Conservation (phyloP, 2,113 vertebrate genomes). For the Apus apus region DNA sequence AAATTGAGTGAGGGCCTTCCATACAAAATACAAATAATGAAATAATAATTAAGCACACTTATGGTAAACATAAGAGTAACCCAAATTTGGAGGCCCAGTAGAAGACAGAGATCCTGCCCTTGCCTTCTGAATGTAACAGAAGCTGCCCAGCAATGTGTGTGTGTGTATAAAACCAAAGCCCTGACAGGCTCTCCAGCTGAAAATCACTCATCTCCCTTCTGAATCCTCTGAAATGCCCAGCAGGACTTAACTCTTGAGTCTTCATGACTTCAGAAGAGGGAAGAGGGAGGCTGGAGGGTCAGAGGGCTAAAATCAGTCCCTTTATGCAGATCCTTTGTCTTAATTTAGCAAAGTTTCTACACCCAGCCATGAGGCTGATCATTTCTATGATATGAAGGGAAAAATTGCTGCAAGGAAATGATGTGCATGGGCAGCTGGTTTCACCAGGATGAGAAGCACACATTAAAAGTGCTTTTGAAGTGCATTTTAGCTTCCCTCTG, state of each 20-base stretch:
- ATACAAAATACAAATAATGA: neutral
- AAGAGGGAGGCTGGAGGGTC: neutral
- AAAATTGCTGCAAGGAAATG: conserved; percentile 22
- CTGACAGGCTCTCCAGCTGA: neutral
- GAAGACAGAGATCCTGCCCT: neutral
- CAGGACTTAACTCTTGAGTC: neutral
- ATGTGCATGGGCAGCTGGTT: conserved; percentile 56
- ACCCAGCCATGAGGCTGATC: neutral
- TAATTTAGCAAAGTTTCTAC: conserved; percentile 30
- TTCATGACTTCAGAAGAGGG: neutral
- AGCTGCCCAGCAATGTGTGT: neutral
- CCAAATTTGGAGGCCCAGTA: neutral
- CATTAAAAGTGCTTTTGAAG: conserved; percentile 56
- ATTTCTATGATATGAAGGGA: conserved; percentile 22
- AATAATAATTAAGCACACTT: neutral
- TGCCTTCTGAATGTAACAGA: neutral
- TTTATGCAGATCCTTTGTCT: neutral
- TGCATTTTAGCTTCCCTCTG: conserved; percentile 22
- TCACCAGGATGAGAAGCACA: conserved; percentile 38
- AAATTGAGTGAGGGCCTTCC: neutral
- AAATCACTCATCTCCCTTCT: neutral
- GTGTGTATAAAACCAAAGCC: neutral
- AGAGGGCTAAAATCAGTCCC: neutral
- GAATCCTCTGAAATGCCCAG: neutral
- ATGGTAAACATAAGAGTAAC: neutral